Evolutionary conservation across 2,113 vertebrate genomes (phyloP).

Genomic region (Gasterosteus aculeatus): DNA sequence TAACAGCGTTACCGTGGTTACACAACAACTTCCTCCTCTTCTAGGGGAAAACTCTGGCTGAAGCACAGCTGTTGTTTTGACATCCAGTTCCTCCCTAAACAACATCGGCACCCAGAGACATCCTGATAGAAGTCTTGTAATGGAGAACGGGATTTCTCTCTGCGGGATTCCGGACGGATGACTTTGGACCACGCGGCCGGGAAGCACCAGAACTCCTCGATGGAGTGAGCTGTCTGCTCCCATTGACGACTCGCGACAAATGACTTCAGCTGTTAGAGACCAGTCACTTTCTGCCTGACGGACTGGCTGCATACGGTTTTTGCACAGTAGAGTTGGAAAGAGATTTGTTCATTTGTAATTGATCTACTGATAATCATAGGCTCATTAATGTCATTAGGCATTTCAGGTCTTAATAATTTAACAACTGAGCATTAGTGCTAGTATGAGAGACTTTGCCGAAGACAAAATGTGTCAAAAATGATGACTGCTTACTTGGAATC

Average conservation of each 20-base stretch:
- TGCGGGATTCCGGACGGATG: slow-evolving; percentile 1
- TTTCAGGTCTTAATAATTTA: background rate
- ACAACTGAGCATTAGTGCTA: background rate
- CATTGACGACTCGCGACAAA: background rate
- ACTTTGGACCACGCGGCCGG: background rate
- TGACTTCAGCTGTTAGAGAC: background rate
- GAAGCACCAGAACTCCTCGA: background rate
- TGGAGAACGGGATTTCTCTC: slow-evolving; percentile 13
- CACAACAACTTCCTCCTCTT: background rate
- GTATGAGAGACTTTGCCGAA: no score
- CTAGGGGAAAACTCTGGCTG: background rate
- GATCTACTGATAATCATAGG: background rate
- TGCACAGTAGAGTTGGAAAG: background rate
- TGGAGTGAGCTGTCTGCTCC: slow-evolving; percentile 1
- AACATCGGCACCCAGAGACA: background rate
- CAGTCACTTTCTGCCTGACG: background rate
- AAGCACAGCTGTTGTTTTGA: background rate
- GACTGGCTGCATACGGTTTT: background rate
- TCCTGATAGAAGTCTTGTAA: background rate
- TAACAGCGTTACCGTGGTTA: background rate
- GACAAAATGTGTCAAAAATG: background rate
- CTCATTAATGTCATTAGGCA: background rate
- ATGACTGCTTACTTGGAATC: background rate
- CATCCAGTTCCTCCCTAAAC: background rate
- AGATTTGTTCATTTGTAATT: background rate